These are phyloP conservation scores for Operophtera brumata DNA, from an alignment of 2,888 invertebrate species.

Conservation along the genomic window DNA sequence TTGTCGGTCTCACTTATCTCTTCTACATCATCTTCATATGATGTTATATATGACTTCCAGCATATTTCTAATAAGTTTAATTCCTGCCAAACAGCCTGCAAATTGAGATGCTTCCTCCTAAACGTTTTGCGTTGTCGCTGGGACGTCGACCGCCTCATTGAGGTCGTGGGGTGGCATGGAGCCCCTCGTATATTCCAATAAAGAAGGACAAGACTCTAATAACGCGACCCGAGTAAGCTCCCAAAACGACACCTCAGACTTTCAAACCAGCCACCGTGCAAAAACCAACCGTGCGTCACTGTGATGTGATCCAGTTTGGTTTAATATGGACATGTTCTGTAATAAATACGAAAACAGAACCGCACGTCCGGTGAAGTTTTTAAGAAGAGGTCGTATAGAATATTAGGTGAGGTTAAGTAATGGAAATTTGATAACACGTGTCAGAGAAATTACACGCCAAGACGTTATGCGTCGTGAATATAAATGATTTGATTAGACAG, in stretches of 20 bases:
- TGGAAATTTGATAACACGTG: slow-evolving; percentile 61
- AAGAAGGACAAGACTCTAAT: slow-evolving; percentile 72
- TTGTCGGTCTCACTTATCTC: no score
- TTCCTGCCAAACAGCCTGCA: slow-evolving; percentile 5
- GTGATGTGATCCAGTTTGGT: slow-evolving; percentile 31
- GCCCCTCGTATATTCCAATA: slow-evolving; percentile 69
- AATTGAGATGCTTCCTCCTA: slow-evolving; percentile 4
- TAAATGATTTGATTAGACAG: slow-evolving; percentile 49
- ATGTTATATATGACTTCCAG: no score
- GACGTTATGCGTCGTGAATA: slow-evolving; percentile 46
- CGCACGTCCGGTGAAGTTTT: slow-evolving; percentile 68
- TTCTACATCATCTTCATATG: no score
- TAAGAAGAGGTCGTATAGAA: slow-evolving; percentile 57
- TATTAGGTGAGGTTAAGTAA: slow-evolving; percentile 54
- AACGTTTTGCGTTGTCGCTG: slow-evolving; percentile 19
- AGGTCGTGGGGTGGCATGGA: slow-evolving; percentile 35
- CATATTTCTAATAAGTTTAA: slow-evolving; percentile 13
- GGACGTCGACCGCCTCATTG: slow-evolving; percentile 20
- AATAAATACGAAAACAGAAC: slow-evolving; percentile 65
- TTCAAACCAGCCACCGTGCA: slow-evolving; percentile 29
- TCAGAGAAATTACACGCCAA: slow-evolving; percentile 39
- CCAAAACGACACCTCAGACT: slow-evolving; percentile 69
- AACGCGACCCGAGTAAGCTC: slow-evolving; percentile 67
- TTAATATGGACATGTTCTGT: slow-evolving; percentile 29
- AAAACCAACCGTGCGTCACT: slow-evolving; percentile 42